Evolutionary conservation across 2,797 vertebrate genomes (phyloP).

Genomic region (Pangasius djambal): DNA sequence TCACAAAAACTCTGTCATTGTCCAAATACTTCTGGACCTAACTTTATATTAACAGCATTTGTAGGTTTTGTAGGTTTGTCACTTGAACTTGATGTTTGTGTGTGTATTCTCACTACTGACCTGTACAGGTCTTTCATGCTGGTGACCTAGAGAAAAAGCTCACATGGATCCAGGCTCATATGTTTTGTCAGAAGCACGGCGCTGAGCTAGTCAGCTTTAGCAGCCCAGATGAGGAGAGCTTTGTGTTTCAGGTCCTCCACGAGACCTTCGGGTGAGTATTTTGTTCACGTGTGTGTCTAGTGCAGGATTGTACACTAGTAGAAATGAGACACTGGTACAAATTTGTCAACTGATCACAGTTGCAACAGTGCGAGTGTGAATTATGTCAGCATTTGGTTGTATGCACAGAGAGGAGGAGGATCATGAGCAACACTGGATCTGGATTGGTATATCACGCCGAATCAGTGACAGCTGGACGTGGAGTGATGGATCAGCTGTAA

Average conservation of each 20-base stretch:
- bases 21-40: too few species aligned
- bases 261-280: slow-evolving; percentile 88
- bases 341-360: neutral
- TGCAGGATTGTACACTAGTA: neutral
- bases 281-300: neutral
- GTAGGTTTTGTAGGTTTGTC: slow-evolving; percentile 60
- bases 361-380: neutral
- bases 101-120: neutral
- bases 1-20: too few species aligned
- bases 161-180: slow-evolving; percentile 86
- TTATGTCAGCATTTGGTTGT: slow-evolving; percentile 31
- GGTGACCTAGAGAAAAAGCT: slow-evolving; percentile 84
- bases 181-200: slow-evolving; percentile 83
- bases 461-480: slow-evolving; percentile 89
- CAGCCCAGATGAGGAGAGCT: slow-evolving; percentile 87
- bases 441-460: slow-evolving; percentile 93
- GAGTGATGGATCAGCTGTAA: slow-evolving; percentile 91
- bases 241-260: slow-evolving; percentile 84
- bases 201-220: slow-evolving; percentile 90
- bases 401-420: slow-evolving; percentile 82
- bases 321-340: neutral
- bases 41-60: too few species aligned
- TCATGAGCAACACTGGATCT: slow-evolving; percentile 95
- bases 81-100: neutral
- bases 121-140: slow-evolving; percentile 82